A percentile compares a stretch with the other conserved stretches of the same genome.
phyloP scores from a whole-genome alignment of 2,113 vertebrate species.

The Eurystomus gularis region DNA sequence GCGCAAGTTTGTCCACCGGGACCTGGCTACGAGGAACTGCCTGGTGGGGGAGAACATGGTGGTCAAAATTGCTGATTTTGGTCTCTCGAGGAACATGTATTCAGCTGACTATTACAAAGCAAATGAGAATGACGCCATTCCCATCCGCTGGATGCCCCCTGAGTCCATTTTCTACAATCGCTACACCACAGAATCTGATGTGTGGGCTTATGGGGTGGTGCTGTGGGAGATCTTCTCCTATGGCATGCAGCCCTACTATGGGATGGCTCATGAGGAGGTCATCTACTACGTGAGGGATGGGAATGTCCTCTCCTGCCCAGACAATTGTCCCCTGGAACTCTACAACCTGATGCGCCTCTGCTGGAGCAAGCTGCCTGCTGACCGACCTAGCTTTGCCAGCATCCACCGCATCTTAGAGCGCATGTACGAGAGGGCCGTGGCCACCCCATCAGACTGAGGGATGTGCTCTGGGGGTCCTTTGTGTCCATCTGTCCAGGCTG shows the following conservation, averaged over 20 bases:
- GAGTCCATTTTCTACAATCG: slow-evolving; percentile 99
- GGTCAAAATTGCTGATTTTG: slow-evolving; percentile 97
- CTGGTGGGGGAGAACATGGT: slow-evolving; percentile 92
- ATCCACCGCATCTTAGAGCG: slow-evolving; percentile 93
- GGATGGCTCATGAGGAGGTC: slow-evolving; percentile 97
- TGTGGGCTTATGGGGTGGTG: slow-evolving; percentile 97
- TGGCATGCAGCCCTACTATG: slow-evolving; percentile 96
- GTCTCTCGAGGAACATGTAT: slow-evolving; percentile 96
- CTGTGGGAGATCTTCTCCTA: slow-evolving; percentile 98
- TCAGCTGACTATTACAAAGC: slow-evolving; percentile 98
- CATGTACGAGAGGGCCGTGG: slow-evolving; percentile 83
- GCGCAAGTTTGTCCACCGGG: slow-evolving; percentile 96
- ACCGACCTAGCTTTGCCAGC: slow-evolving; percentile 90
- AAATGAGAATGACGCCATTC: slow-evolving; percentile 94
- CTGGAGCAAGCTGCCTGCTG: slow-evolving; percentile 88
- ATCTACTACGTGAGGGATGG: slow-evolving; percentile 97
- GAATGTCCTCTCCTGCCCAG: slow-evolving; percentile 90
- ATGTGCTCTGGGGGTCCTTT: accelerated
- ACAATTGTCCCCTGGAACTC: slow-evolving; percentile 91
- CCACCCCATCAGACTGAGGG: slow-evolving; percentile 19
- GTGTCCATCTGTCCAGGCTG: accelerated
- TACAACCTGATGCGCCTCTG: slow-evolving; percentile 98
- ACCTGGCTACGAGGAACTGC: slow-evolving; percentile 95
- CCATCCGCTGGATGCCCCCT: slow-evolving; percentile 98
- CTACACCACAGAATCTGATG: slow-evolving; percentile 95